phyloP scores from a whole-genome alignment of 2,888 invertebrate genomes.

The Lepidocyrtoides sp. region DNA sequence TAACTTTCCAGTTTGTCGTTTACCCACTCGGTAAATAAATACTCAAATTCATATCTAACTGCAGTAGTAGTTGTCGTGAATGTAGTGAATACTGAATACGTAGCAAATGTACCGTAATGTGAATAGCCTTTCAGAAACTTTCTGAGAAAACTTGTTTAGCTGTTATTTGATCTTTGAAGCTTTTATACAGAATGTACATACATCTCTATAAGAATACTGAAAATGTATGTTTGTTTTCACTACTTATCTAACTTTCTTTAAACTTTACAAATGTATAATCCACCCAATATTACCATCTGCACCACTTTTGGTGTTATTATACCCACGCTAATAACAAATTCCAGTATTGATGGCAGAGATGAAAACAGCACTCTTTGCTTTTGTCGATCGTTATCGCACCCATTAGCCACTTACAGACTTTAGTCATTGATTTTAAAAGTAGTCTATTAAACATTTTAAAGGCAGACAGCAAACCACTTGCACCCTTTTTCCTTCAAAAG shows the following conservation, averaged over 20 bases:
- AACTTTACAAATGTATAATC: background rate
- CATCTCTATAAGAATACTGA: background rate
- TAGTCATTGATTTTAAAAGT: slow-evolving; percentile 75
- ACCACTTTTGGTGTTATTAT: background rate
- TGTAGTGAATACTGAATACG: no score
- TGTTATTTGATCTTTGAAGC: slow-evolving; percentile 49
- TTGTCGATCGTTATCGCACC: slow-evolving; percentile 71
- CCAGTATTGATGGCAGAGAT: slow-evolving; percentile 46
- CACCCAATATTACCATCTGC: background rate
- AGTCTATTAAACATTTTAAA: slow-evolving; percentile 70
- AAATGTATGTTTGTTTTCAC: no score
- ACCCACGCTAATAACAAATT: slow-evolving; percentile 18
- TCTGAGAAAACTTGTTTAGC: slow-evolving; percentile 37
- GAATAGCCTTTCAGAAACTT: slow-evolving; percentile 24
- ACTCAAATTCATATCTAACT: background rate
- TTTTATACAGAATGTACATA: background rate
- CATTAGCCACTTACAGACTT: slow-evolving; percentile 67
- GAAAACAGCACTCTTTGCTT: slow-evolving; percentile 36
- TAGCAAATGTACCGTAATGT: slow-evolving; percentile 44
- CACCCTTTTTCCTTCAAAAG: background rate
- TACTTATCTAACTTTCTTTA: no score
- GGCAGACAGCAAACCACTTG: slow-evolving; percentile 3
- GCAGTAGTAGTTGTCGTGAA: no score
- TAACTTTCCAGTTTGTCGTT: background rate
- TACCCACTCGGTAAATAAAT: background rate